Evolutionary conservation across 2,113 vertebrate genomes (phyloP).

Genomic region (Xerus inauris): DNA sequence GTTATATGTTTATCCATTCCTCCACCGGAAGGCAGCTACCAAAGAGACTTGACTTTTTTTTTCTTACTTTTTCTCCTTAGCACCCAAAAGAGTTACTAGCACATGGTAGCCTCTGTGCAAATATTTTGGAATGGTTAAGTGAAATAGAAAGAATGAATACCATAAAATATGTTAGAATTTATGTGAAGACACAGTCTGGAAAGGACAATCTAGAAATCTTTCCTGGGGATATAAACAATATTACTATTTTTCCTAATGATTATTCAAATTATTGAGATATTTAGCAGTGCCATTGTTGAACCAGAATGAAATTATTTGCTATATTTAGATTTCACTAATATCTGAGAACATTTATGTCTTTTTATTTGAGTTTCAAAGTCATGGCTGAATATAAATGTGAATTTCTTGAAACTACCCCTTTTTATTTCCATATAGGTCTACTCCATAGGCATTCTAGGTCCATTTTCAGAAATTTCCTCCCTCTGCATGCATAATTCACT

Average conservation of each 20-base stretch:
- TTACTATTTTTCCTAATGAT: not conserved
- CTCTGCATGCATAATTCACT: not conserved
- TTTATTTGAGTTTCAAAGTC: not conserved
- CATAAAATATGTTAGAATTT: not conserved
- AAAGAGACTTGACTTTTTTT: not conserved
- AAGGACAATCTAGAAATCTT: not conserved
- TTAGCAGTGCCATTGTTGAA: not conserved
- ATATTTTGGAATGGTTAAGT: not conserved
- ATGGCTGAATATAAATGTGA: not conserved
- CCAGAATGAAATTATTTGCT: conserved; percentile 12
- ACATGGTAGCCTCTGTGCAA: not conserved
- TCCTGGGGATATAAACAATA: not conserved
- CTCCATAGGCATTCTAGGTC: not conserved
- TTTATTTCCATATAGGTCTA: not conserved
- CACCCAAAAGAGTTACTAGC: not conserved
- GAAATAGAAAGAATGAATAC: not conserved
- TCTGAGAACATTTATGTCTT: not conserved
- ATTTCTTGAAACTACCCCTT: not conserved
- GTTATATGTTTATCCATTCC: not conserved
- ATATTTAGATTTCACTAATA: not conserved
- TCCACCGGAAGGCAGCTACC: not conserved
- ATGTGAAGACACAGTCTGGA: not conserved
- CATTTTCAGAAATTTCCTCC: not conserved
- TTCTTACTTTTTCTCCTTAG: not conserved
- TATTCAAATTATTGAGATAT: not conserved